Percentiles rank a stretch among this genome's conserved stretches.
These are phyloP conservation scores for Dicyrtoma fusca DNA, from an alignment of 2,888 invertebrate species.

Conservation along the genomic window DNA sequence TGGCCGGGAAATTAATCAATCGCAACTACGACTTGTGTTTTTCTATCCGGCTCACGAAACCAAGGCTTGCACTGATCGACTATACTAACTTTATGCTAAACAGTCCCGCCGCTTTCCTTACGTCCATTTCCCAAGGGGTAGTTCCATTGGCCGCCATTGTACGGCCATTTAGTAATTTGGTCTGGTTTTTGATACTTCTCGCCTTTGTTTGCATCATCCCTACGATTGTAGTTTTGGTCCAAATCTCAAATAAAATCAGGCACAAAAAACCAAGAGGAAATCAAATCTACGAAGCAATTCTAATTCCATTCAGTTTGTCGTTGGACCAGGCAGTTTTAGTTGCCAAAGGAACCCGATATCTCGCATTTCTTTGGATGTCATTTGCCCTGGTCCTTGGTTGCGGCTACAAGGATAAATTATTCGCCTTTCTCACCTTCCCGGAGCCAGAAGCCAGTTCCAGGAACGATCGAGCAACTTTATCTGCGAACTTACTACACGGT, in stretches of 20 bases:
- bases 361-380: slow-evolving; percentile 32
- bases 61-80: slow-evolving; percentile 12
- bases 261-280: not conserved
- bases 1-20: slow-evolving; percentile 18
- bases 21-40: slow-evolving; percentile 32
- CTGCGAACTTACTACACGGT: slow-evolving; percentile 28
- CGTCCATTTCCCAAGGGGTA: slow-evolving; percentile 14
- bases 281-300: slow-evolving; percentile 9
- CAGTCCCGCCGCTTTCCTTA: slow-evolving; percentile 28
- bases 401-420: slow-evolving; percentile 36
- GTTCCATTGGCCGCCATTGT: slow-evolving; percentile 30
- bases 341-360: not conserved
- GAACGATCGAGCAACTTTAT: slow-evolving; percentile 16
- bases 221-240: too few species aligned
- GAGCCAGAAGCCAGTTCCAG: slow-evolving; percentile 26
- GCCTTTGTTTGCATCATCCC: slow-evolving; percentile 13
- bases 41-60: slow-evolving; percentile 12
- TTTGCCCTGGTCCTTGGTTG: slow-evolving; percentile 8
- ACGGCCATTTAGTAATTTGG: slow-evolving; percentile 15
- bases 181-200: slow-evolving; percentile 24
- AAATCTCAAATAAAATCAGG: too few species aligned
- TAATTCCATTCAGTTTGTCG: slow-evolving; percentile 33
- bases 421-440: slow-evolving; percentile 37
- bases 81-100: slow-evolving; percentile 13
- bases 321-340: slow-evolving; percentile 29